phyloP scores from a whole-genome alignment of 2,888 invertebrate genomes.

The Calliscelio sp. region DNA sequence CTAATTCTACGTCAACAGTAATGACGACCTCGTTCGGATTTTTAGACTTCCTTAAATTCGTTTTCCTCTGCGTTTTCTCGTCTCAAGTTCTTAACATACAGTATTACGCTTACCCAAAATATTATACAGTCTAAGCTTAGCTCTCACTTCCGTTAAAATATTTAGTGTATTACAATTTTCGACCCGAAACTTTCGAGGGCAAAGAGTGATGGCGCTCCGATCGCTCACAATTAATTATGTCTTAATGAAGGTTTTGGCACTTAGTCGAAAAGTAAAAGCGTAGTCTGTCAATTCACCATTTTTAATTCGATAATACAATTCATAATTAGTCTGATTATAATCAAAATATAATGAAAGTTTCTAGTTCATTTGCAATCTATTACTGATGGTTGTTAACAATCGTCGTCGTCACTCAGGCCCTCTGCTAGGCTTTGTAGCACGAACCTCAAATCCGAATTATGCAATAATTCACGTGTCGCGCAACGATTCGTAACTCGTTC shows the following conservation, averaged over 20 bases:
- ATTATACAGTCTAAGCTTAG: constrained; percentile 83
- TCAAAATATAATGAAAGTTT: too few species aligned
- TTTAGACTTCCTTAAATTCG: constrained; percentile 67
- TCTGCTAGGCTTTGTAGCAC: too few species aligned
- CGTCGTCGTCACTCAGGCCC: too few species aligned
- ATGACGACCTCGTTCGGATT: constrained; percentile 80
- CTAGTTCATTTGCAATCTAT: too few species aligned
- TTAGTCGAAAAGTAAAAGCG: constrained; percentile 9
- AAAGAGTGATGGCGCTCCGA: constrained; percentile 11
- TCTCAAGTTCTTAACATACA: constrained; percentile 74
- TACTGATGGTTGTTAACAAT: too few species aligned
- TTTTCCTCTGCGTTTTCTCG: constrained; percentile 56
- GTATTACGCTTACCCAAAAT: constrained; percentile 82
- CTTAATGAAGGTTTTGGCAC: constrained; percentile 26
- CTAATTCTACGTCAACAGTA: constrained; percentile 83
- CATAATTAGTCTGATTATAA: too few species aligned
- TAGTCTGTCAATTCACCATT: too few species aligned
- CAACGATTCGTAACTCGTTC: too few species aligned
- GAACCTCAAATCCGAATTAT: too few species aligned
- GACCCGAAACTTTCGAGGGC: neutral
- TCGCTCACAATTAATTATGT: too few species aligned
- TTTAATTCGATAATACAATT: too few species aligned
- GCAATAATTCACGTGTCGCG: too few species aligned
- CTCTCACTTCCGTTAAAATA: constrained; percentile 83
- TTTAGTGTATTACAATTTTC: constrained; percentile 81